Evolutionary conservation across 2,113 vertebrate genomes (phyloP).

Genomic region (Echinops telfairi): DNA sequence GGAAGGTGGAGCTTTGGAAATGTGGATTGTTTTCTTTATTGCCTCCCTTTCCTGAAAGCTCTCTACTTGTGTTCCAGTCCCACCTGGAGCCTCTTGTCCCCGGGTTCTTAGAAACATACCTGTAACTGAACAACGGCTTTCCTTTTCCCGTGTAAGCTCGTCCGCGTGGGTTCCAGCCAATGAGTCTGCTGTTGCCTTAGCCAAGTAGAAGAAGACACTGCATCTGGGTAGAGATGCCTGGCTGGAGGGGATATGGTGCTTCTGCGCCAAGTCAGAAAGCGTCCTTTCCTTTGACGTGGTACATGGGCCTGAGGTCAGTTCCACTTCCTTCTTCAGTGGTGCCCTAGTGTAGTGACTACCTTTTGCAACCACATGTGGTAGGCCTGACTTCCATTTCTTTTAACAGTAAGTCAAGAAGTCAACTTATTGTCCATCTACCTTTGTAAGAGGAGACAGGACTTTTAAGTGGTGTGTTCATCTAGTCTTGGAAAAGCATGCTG

Average conservation of each 20-base stretch:
- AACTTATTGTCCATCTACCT: background rate
- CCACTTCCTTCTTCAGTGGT: background rate
- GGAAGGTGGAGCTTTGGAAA: background rate
- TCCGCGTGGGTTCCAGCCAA: background rate
- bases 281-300: background rate
- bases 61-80: slow-evolving; percentile 13
- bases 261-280: background rate
- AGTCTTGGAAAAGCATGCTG: slow-evolving; percentile 55
- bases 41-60: background rate
- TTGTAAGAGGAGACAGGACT: background rate
- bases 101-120: background rate
- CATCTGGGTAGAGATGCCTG: background rate
- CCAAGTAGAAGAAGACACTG: background rate
- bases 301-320: background rate
- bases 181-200: background rate
- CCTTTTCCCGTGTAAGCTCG: slow-evolving; percentile 14
- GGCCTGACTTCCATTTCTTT: background rate
- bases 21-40: slow-evolving; percentile 14
- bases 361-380: background rate
- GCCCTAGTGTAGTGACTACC: background rate
- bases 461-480: background rate
- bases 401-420: background rate
- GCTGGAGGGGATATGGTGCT: background rate
- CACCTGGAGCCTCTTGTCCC: background rate
- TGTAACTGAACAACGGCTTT: background rate